These are phyloP conservation scores for Sycophila texana DNA, from an alignment of 2,888 invertebrate genomes.

Conservation along the genomic window DNA sequence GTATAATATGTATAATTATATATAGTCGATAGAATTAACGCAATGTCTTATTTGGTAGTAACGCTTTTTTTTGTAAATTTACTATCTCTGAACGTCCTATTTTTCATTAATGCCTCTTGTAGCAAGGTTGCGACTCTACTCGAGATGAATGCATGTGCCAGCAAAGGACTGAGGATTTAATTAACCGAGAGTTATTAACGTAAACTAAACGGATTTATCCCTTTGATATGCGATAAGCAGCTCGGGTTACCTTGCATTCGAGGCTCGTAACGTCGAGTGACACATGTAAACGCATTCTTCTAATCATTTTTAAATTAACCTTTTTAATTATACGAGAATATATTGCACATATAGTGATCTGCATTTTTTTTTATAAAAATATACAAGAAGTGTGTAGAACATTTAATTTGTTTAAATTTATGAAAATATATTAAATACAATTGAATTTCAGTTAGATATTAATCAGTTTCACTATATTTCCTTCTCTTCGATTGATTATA, in stretches of 20 bases:
- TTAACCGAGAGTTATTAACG: constrained; percentile 20
- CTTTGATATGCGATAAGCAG: not conserved
- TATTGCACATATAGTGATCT: too few relatives aligned
- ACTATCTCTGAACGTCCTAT: not conserved
- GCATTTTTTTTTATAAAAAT: too few relatives aligned
- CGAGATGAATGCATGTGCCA: not conserved
- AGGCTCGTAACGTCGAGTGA: not conserved
- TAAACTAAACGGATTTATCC: not conserved
- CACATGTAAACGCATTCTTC: not conserved
- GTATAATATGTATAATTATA: not conserved
- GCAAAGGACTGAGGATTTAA: not conserved
- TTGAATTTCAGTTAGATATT: too few relatives aligned
- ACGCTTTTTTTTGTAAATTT: too few relatives aligned
- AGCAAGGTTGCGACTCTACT: not conserved
- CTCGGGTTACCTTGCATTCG: not conserved
- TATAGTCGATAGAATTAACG: not conserved
- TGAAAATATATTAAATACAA: too few relatives aligned
- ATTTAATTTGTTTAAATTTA: too few relatives aligned
- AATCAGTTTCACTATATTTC: too few relatives aligned
- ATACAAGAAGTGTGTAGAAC: too few relatives aligned
- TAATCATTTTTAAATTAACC: too few relatives aligned
- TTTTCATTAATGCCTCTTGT: not conserved
- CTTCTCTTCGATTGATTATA: too few relatives aligned
- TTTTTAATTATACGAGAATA: too few relatives aligned
- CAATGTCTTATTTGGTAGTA: not conserved